These are phyloP conservation scores for Anisognathus igniventris DNA, from an alignment of 2,797 vertebrate genomes.

Conservation along the genomic window DNA sequence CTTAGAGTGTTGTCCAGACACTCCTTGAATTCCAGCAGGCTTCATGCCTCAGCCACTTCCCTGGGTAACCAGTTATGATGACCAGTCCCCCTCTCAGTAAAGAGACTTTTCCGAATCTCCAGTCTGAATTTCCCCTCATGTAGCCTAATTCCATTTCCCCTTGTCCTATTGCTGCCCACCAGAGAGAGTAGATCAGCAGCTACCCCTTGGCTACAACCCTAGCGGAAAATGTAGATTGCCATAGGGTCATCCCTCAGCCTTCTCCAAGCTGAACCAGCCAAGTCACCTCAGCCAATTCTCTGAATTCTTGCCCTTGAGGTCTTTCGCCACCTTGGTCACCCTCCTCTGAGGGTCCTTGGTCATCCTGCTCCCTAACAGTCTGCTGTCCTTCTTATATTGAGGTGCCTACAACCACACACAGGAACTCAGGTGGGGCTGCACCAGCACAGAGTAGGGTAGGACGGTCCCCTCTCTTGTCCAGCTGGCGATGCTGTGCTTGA, in stretches of 20 bases:
- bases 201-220: fast-evolving
- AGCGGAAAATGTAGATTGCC: background rate
- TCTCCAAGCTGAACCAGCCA: background rate
- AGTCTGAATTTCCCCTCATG: background rate
- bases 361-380: background rate
- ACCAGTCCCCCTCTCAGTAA: background rate
- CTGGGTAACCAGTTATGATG: background rate
- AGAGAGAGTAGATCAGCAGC: background rate
- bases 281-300: background rate
- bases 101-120: background rate
- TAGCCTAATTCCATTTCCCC: background rate
- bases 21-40: background rate
- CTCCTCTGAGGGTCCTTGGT: background rate
- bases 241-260: background rate
- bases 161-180: background rate
- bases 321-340: background rate
- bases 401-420: too few species aligned
- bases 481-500: fast-evolving
- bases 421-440: too few species aligned
- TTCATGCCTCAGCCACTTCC: background rate
- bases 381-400: too few species aligned
- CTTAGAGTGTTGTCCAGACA: fast-evolving
- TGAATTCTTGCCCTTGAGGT: fast-evolving
- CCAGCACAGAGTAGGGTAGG: background rate
- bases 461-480: fast-evolving